A percentile compares a stretch with the other conserved stretches of the same genome.
These are phyloP conservation scores for Coecobrya sp. DNA, from an alignment of 2,888 invertebrate species.

Conservation along the genomic window DNA sequence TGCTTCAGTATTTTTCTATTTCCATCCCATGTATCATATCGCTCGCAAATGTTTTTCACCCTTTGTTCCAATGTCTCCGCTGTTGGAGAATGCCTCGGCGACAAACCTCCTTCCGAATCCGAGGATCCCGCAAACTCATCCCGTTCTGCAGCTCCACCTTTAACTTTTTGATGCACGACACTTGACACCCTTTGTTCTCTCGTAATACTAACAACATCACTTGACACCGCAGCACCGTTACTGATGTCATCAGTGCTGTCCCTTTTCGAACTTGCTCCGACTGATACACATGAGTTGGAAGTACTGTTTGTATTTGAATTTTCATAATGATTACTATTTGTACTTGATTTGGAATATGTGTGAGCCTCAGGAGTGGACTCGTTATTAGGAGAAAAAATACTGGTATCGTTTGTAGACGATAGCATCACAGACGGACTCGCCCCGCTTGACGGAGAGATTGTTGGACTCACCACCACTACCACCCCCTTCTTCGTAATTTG, in stretches of 20 bases:
- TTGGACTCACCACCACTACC: conserved; percentile 75
- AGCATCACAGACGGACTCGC: conserved; percentile 84
- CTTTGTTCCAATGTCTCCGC: conserved; percentile 94
- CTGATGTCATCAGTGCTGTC: conserved; percentile 71
- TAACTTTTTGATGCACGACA: conserved; percentile 47
- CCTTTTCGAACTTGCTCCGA: conserved; percentile 46
- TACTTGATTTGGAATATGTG: conserved; percentile 81
- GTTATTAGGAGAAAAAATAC: conserved; percentile 83
- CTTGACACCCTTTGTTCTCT: conserved; percentile 55
- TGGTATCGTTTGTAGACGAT: conserved; percentile 85
- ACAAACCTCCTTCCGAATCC: conserved; percentile 91
- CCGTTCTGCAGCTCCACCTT: conserved; percentile 42
- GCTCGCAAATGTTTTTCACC: conserved; percentile 96
- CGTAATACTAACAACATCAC: conserved; percentile 65
- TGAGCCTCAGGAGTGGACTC: conserved; percentile 76
- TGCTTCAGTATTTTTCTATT: conserved; percentile 85
- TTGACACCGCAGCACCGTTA: conserved; percentile 75
- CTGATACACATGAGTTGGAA: conserved; percentile 64
- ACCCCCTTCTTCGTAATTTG: conserved; percentile 53
- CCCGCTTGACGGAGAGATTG: conserved; percentile 81
- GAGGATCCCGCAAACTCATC: conserved; percentile 88
- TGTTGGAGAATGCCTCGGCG: conserved; percentile 89
- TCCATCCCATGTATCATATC: conserved; percentile 96
- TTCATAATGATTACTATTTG: conserved; percentile 77
- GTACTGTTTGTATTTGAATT: conserved; percentile 69